phyloP scores from a whole-genome alignment of 2,797 vertebrate genomes.

The Semotilus atromaculatus region DNA sequence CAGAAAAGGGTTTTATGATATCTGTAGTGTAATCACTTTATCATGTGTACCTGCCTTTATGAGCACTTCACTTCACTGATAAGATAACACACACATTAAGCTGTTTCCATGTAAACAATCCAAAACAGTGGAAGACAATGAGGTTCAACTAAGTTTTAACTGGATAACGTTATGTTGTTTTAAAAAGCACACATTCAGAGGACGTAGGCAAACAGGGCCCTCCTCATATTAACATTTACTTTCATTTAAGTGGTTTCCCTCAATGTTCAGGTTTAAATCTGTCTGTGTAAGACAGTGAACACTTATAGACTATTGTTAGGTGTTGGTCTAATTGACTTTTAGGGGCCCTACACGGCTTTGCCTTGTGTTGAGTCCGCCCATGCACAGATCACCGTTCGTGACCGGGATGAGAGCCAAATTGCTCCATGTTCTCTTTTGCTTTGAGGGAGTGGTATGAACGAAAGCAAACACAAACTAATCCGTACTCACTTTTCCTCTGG shows the following conservation, averaged over 20 bases:
- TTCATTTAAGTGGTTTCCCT: too few species aligned
- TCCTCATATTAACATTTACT: neutral
- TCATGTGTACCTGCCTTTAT: conserved; percentile 21
- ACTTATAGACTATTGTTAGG: neutral
- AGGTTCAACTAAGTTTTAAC: neutral
- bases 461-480: conserved; percentile 54
- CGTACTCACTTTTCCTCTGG: conserved; percentile 11
- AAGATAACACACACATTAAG: conserved; percentile 42
- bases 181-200: neutral
- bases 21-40: conserved; percentile 21
- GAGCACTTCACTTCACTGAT: conserved; percentile 32
- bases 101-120: conserved; percentile 49
- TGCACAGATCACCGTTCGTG: conserved; percentile 15
- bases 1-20: conserved; percentile 14
- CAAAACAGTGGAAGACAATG: conserved; percentile 18
- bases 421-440: conserved; percentile 49
- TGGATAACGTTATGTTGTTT: neutral
- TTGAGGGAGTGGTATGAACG: conserved; percentile 61
- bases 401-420: conserved; percentile 38
- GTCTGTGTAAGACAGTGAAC: neutral
- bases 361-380: conserved; percentile 9
- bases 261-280: neutral
- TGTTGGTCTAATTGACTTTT: neutral
- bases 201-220: neutral
- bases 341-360: conserved; percentile 10